Conservation (phyloP, 2,797 vertebrate genomes). For the Pogoniulus pusillus region DNA sequence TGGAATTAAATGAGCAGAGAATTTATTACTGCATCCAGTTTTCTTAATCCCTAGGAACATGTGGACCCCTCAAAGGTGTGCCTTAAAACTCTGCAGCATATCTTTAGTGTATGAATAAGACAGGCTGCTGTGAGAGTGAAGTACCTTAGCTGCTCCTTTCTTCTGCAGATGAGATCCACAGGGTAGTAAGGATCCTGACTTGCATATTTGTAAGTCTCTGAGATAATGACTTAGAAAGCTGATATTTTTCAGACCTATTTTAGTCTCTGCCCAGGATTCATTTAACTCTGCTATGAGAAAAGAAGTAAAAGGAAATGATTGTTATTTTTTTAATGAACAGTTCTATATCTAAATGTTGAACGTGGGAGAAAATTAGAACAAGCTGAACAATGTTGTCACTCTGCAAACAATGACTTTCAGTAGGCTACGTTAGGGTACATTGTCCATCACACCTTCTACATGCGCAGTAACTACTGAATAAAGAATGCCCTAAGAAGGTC, state of each 20-base stretch:
- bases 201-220: neutral
- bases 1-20: neutral
- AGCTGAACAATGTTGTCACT: neutral
- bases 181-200: neutral
- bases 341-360: neutral
- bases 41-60: constrained; percentile 17
- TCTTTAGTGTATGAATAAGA: neutral
- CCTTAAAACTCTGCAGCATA: neutral
- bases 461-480: neutral
- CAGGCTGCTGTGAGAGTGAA: neutral
- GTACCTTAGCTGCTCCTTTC: neutral
- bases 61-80: neutral
- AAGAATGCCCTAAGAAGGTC: neutral
- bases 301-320: neutral
- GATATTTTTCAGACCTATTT: neutral
- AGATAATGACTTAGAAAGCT: neutral
- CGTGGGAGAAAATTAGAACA: neutral
- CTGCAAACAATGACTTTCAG: neutral
- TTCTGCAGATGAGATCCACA: neutral
- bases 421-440: neutral
- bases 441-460: neutral
- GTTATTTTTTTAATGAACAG: neutral
- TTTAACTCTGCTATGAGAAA: neutral
- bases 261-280: neutral
- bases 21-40: neutral